Base-by-base conservation (phyloP, 2,888 invertebrate species). In the Arctia plantaginis region DNA sequence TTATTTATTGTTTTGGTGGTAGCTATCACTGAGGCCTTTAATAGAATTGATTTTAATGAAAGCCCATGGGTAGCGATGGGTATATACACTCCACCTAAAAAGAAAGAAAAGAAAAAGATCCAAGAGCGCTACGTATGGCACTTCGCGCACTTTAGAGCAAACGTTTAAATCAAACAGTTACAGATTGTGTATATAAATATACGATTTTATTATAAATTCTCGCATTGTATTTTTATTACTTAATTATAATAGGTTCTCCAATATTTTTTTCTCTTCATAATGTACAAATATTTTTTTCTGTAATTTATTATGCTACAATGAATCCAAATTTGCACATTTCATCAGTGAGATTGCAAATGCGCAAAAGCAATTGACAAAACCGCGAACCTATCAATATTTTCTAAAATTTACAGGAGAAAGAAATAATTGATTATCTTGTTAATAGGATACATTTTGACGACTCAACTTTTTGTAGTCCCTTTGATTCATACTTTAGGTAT, bases 41-140 rank as follows among this genome's bases (percentile, higher is more conserved):
- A 82, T n/a, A 86, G 84, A 41, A 91, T 91, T 0, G 82, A 90
- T 75, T 89, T 90, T 3, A 87, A 80, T 65, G 85, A 87, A 71
- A 90, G 89, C 59, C 90, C 91, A 0, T 91, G 92, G 92, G 67
- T 89, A 4, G 89, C 89, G 72, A 84, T 82, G 33, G 90, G 90
- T 0, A 90, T 88, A 65, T 91, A 91, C 75, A 64, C 70, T 0
- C 13, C 81, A 66, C 85, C 86, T 0, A n/a, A 41, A 39, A 68
- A 68, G 41, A 55, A 55, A 27, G 13, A 33, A 33, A 20, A 51
- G 18, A 51, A 3, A 7, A 62, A 64, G 20, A 20, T 41, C 47
- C n/a, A 13, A 13, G 6, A 6, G 33, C 20, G 13, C 12, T 13
- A n/a, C 33, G 0, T 13, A 15, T 1, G 33, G 23, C 68, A 68